Evolutionary conservation across 2,113 vertebrate species (phyloP).

Genomic region (Bostrychus sinensis): DNA sequence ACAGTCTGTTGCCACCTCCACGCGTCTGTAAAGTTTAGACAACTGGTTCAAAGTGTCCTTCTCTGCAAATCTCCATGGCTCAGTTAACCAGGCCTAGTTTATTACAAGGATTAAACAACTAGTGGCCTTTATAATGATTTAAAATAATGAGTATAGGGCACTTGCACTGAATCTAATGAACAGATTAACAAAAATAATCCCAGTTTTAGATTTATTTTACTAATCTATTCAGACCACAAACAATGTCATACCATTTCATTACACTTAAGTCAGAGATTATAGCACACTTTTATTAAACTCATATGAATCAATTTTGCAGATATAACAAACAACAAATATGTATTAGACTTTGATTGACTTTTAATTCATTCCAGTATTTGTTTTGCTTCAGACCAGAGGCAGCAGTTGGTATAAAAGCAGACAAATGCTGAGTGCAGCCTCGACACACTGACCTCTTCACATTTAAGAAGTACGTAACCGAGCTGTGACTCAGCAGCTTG

Average conservation of each 20-base stretch:
- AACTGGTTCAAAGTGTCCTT: too few species aligned
- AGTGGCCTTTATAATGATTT: slow-evolving; percentile 8
- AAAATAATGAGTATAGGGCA: slow-evolving; percentile 8
- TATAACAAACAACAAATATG: not conserved
- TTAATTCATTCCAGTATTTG: not conserved
- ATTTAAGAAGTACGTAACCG: slow-evolving; percentile 33
- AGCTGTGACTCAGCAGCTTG: slow-evolving; percentile 17
- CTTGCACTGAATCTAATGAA: slow-evolving; percentile 37
- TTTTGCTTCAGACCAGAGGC: not conserved
- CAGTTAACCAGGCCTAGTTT: not conserved
- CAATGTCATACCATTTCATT: slow-evolving; percentile 14
- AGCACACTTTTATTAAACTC: slow-evolving; percentile 5
- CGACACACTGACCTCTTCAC: slow-evolving; percentile 46
- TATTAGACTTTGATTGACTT: not conserved
- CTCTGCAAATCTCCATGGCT: too few species aligned
- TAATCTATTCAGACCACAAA: slow-evolving; percentile 34
- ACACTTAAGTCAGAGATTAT: slow-evolving; percentile 22
- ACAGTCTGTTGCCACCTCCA: too few species aligned
- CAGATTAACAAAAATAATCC: slow-evolving; percentile 47
- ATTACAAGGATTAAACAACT: slow-evolving; percentile 2
- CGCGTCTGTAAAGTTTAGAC: too few species aligned
- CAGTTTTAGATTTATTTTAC: slow-evolving; percentile 28
- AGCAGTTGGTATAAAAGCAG: not conserved
- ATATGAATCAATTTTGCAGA: slow-evolving; percentile 7
- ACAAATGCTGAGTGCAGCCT: slow-evolving; percentile 10